A percentile compares a stretch with the other conserved stretches of the same genome.
phyloP scores from a whole-genome alignment of 92 coral and sea anemone species.

The Parazoanthus darwini region DNA sequence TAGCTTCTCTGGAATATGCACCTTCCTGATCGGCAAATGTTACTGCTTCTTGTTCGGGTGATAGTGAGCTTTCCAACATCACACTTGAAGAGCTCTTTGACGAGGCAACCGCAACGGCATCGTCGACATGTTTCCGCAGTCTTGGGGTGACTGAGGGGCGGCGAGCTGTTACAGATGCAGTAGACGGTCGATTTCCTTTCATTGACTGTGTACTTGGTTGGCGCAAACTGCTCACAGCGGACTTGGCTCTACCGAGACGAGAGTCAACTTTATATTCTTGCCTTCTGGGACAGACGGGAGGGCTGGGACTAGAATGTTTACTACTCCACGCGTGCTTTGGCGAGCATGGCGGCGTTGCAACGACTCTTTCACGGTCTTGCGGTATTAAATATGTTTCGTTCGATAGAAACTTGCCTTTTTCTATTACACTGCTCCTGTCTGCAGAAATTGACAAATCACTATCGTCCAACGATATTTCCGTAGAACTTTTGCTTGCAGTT shows the following conservation, averaged over 20 bases:
- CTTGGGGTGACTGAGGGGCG: neutral
- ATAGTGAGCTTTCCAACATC: neutral
- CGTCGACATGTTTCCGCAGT: neutral
- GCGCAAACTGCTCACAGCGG: conserved; percentile 3
- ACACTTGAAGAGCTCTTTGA: neutral
- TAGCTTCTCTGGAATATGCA: neutral
- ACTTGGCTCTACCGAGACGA: conserved; percentile 9
- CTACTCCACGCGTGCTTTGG: conserved; percentile 21
- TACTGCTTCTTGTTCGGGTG: neutral
- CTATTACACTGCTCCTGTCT: neutral
- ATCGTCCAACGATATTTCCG: neutral
- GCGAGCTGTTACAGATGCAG: conserved; percentile 14
- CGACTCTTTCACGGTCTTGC: neutral
- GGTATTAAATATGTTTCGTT: neutral
- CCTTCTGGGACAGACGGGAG: neutral
- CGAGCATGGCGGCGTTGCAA: neutral
- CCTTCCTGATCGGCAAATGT: neutral
- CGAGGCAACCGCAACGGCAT: neutral
- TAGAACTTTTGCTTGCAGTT: conserved; percentile 2
- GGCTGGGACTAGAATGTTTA: neutral
- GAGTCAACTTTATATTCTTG: neutral
- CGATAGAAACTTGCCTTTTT: neutral
- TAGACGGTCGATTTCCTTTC: neutral
- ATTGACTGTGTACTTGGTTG: neutral
- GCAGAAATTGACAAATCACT: neutral